phyloP scores from a whole-genome alignment of 2,113 vertebrate species.

The Tragelaphus scriptus region DNA sequence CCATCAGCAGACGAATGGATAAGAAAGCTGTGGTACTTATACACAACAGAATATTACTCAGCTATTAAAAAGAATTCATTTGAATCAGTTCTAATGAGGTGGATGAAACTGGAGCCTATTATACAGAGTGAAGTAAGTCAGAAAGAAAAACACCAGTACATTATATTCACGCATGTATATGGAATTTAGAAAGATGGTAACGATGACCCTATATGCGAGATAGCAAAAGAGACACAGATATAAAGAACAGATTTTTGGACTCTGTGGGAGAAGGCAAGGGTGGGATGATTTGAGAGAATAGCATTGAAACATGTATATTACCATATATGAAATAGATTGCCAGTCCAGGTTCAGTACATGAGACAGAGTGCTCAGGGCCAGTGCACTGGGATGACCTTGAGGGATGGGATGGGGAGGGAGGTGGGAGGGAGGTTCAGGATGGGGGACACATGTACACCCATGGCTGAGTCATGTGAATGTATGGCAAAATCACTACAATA shows the following conservation, averaged over 20 bases:
- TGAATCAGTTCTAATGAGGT: neutral
- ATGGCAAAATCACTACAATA: neutral
- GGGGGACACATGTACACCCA: neutral
- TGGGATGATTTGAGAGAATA: neutral
- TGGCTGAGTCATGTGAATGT: neutral
- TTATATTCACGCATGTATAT: neutral
- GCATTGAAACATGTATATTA: neutral
- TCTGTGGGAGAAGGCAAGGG: neutral
- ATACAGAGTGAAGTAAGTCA: neutral
- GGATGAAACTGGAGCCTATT: neutral
- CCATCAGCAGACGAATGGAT: neutral
- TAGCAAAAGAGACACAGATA: neutral
- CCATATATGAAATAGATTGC: neutral
- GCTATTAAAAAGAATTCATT: neutral
- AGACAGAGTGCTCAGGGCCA: neutral
- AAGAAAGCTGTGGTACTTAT: neutral
- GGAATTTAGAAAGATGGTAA: neutral
- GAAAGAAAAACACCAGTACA: neutral
- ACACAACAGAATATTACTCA: neutral
- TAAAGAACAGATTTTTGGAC: neutral
- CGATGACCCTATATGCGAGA: neutral
- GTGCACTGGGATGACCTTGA: neutral
- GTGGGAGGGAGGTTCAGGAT: neutral
- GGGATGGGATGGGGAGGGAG: neutral
- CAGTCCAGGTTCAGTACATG: neutral